A percentile compares a stretch with the other conserved stretches of the same genome.
phyloP scores from a whole-genome alignment of 2,113 vertebrate genomes.

The Platichthys stellatus region DNA sequence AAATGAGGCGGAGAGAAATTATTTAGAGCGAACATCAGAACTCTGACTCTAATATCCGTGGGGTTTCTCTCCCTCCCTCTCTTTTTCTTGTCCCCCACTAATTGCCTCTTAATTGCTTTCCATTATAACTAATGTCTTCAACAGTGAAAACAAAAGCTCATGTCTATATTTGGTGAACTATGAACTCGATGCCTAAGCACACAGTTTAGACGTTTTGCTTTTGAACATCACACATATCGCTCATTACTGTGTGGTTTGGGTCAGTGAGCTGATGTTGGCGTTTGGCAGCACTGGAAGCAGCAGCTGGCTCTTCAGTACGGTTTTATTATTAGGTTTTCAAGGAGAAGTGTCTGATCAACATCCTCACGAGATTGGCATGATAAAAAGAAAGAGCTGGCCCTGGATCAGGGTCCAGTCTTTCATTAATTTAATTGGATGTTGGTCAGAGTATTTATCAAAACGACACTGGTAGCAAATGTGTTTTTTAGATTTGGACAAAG shows the following conservation, averaged over 20 bases:
- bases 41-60: conserved; percentile 20
- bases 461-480: too few species aligned
- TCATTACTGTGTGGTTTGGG: not conserved
- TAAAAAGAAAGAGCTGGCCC: not conserved
- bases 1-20: conserved; percentile 49
- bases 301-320: too few species aligned
- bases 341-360: not conserved
- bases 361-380: too few species aligned
- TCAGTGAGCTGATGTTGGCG: not conserved
- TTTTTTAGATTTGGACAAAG: too few species aligned
- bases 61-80: conserved; percentile 14
- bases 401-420: not conserved
- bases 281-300: not conserved
- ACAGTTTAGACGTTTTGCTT: conserved; percentile 13
- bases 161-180: conserved; percentile 24
- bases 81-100: conserved; percentile 19
- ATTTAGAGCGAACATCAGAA: conserved; percentile 36
- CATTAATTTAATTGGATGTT: too few species aligned
- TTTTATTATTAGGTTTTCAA: too few species aligned
- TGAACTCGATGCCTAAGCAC: not conserved
- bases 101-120: conserved; percentile 43
- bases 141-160: conserved; percentile 11
- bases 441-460: too few species aligned
- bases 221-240: conserved; percentile 13
- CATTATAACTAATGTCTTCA: conserved; percentile 7